These are phyloP conservation scores for Temnothorax nylanderi DNA, from an alignment of 1,140 invertebrate species.

Conservation along the genomic window DNA sequence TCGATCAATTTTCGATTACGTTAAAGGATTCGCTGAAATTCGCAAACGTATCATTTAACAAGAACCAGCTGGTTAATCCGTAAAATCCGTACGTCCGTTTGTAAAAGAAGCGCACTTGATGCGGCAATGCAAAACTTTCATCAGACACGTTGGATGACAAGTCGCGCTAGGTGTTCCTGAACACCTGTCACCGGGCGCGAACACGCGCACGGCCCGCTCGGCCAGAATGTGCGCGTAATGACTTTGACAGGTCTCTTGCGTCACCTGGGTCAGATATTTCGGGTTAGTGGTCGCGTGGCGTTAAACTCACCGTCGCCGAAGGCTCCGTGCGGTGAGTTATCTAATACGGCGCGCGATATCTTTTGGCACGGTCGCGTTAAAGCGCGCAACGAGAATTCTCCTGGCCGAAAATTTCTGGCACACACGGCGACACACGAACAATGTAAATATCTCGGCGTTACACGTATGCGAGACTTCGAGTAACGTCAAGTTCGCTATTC, in stretches of 20 bases:
- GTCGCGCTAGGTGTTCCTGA: slow-evolving; percentile 59
- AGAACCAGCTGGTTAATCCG: not conserved
- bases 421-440: slow-evolving; percentile 33
- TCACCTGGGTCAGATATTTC: slow-evolving; percentile 78
- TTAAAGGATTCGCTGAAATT: not conserved
- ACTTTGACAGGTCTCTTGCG: slow-evolving; percentile 74
- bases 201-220: slow-evolving; percentile 46
- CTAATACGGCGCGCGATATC: slow-evolving; percentile 67
- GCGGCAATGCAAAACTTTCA: slow-evolving; percentile 4
- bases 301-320: slow-evolving; percentile 65
- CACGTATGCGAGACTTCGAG: not conserved
- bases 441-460: slow-evolving; percentile 25
- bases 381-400: slow-evolving; percentile 56
- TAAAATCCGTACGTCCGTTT: not conserved
- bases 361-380: slow-evolving; percentile 65
- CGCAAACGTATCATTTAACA: not conserved
- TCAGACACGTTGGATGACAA: slow-evolving; percentile 45
- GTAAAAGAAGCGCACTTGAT: not conserved
- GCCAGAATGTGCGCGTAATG: slow-evolving; percentile 51
- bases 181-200: slow-evolving; percentile 70
- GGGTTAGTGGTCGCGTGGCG: slow-evolving; percentile 72
- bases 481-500: not conserved
- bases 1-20: too few species aligned
- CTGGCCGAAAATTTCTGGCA: slow-evolving; percentile 68
- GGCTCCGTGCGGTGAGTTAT: slow-evolving; percentile 57